Evolutionary conservation across 2,113 vertebrate species (phyloP), one percentile per base, ranked within the genome.

Genomic region (Polyodon spathula): DNA sequence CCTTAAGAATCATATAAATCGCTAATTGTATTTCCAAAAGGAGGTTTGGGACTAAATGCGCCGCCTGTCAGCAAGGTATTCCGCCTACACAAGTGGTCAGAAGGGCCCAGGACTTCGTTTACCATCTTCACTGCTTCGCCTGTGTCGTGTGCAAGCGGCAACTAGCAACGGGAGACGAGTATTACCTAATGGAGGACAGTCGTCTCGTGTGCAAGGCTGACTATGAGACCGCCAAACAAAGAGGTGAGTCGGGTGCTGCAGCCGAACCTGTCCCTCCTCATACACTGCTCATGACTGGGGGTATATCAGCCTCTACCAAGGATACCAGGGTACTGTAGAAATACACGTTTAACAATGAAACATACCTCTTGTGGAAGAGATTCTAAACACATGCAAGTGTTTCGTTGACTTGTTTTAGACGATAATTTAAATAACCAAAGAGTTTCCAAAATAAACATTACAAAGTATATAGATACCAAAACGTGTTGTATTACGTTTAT

Each of bases 131-230:
- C 77, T 98, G 95, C 73, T 98, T 98, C 51, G 89, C 95, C 58
- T 98, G 95, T 70, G 86, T 97, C 62, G 92, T 97, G 63, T 98
- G 95, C 81, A 97, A 95, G 56, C 81, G 95, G 77, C 95, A 97
- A 78, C 88, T 98, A 81, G 94, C 95, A 63, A 97, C 95, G 0
- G 95, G 95, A 0, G 95, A 98, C 66, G 94, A 98, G 72, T 97
- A 97, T 70, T 97, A 97, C 76, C 90, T 98, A 74, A 97, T 98
- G 95, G 94, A 97, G 70, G 95, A 97, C 89, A 97, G 95, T 82
- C 81, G 94, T 74, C 89, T 98, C 40, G 94, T 96, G 67, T 98
- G 95, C 74, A 97, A 97, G 68, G 92, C 89, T 0, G 94, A 98
- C 83, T 98, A 97, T 40, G 95, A 98, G 81, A 92, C 93, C 0